Base-by-base conservation (phyloP, 2,888 invertebrate species). In the Eristalis pertinax region DNA sequence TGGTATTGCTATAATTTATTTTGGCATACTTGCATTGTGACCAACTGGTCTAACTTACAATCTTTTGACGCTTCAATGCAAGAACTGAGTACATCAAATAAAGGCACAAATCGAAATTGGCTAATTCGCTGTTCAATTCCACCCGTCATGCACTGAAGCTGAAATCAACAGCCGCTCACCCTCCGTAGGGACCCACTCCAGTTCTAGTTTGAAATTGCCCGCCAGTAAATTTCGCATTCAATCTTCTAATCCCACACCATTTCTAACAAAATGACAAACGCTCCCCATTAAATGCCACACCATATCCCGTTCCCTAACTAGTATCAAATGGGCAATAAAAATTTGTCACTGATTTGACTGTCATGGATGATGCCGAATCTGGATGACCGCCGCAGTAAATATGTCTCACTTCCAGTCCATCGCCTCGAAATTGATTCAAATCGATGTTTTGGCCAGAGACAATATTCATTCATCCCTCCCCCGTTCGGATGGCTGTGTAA, bases 381-480 rank as follows among this genome's bases (percentile, higher is more conserved):
- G 70, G 83, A 79, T 79, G 86, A 83, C 83, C 84, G 79, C 76
- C 67, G 29, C 68, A 79, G 79, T 84, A 87, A 87, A 87, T 87
- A 87, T 84, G 87, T 84, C 84, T 87, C 87, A 69, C 87, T 87
- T 87, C 84, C 87, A 80, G 84, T 73, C 84, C 79, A 76, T 76
- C 64, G 87, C 64, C 38, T 73, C 84, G 73, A 84, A 87, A 87
- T 87, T 87, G 87, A 87, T 87, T 87, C 87, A 87, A 87, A 87
- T 84, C 84, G 84, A 87, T 87, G 87, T 87, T 87, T 87, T 84
- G 87, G 79, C 76, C 64, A 80, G 76, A 22, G 73, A 56, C 58
- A 41, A 29, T 50, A 72, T 83, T 81, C 72, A 32, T 72, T 38
- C 19, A 41, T 3, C 13, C 38, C 50, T 32, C 1, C 0, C 7